These are phyloP conservation scores for Sminthurinus aureus DNA, from an alignment of 2,888 invertebrate species.

Conservation along the genomic window DNA sequence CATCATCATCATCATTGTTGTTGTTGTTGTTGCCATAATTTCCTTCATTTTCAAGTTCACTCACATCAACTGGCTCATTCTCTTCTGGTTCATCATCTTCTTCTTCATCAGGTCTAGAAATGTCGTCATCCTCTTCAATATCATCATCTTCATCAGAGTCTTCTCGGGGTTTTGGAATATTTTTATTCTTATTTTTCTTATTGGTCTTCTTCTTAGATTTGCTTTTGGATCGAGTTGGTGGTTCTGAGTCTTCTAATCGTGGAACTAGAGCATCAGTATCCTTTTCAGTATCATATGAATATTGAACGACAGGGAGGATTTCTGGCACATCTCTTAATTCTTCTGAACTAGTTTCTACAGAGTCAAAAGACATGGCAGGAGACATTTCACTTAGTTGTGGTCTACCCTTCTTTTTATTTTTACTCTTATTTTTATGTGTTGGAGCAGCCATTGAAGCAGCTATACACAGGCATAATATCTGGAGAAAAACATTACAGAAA, in stretches of 20 bases:
- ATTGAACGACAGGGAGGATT: conserved; percentile 36
- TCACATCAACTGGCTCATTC: conserved; percentile 32
- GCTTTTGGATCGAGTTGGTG: not conserved
- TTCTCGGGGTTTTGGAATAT: conserved; percentile 26
- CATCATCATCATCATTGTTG: conserved; percentile 17
- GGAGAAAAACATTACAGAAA: not conserved
- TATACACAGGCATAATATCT: conserved; percentile 29
- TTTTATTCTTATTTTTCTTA: conserved; percentile 30
- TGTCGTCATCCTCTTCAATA: not conserved
- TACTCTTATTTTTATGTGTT: conserved; percentile 26
- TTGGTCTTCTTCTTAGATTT: conserved; percentile 32
- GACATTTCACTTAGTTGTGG: not conserved
- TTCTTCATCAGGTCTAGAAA: conserved; percentile 8
- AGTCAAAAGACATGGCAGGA: conserved; percentile 6
- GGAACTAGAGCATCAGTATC: conserved; percentile 5
- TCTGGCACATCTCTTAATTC: conserved; percentile 33
- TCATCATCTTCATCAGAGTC: conserved; percentile 40
- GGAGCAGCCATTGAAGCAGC: conserved; percentile 28
- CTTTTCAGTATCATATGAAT: not conserved
- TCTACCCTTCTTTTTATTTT: not conserved
- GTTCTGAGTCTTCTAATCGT: conserved; percentile 19
- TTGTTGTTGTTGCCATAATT: no score
- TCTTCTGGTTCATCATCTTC: conserved; percentile 32
- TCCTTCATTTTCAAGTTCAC: conserved; percentile 29
- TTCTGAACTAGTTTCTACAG: conserved; percentile 31